phyloP scores from a whole-genome alignment of 92 coral and sea anemone species.

The Heteractis magnifica region DNA sequence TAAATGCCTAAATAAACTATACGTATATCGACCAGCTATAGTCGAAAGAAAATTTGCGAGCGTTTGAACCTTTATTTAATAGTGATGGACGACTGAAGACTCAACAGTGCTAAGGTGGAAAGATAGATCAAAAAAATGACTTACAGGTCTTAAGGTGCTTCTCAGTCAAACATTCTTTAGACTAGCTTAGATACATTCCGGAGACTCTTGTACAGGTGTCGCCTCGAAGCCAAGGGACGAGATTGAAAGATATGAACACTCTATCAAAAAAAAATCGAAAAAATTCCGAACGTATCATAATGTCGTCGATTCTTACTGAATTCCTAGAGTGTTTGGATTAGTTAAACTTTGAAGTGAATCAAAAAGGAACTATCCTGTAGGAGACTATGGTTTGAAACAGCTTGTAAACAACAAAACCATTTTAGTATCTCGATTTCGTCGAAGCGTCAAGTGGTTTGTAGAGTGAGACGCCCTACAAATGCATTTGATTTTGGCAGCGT shows the following conservation, averaged over 20 bases:
- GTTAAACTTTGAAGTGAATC: not conserved
- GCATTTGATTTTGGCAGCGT: not conserved
- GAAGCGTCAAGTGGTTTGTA: not conserved
- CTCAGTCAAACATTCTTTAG: not conserved
- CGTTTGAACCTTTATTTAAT: not conserved
- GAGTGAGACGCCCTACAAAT: slow-evolving; percentile 4
- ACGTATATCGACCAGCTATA: not conserved
- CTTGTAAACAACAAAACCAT: not conserved
- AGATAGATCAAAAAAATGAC: not conserved
- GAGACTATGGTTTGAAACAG: not conserved
- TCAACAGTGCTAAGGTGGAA: not conserved
- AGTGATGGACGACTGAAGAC: not conserved
- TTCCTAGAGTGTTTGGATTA: not conserved
- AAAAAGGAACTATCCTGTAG: not conserved
- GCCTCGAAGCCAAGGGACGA: not conserved
- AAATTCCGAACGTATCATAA: not conserved
- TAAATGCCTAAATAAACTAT: not conserved
- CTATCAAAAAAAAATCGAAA: not conserved
- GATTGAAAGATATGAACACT: slow-evolving; percentile 19
- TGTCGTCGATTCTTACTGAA: not conserved
- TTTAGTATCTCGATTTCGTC: not conserved
- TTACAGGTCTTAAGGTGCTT: not conserved
- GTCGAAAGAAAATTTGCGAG: not conserved
- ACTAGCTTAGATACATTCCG: not conserved
- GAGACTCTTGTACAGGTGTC: not conserved